Evolutionary conservation across 2,113 vertebrate species (phyloP).

Genomic region (Oplegnathus fasciatus): DNA sequence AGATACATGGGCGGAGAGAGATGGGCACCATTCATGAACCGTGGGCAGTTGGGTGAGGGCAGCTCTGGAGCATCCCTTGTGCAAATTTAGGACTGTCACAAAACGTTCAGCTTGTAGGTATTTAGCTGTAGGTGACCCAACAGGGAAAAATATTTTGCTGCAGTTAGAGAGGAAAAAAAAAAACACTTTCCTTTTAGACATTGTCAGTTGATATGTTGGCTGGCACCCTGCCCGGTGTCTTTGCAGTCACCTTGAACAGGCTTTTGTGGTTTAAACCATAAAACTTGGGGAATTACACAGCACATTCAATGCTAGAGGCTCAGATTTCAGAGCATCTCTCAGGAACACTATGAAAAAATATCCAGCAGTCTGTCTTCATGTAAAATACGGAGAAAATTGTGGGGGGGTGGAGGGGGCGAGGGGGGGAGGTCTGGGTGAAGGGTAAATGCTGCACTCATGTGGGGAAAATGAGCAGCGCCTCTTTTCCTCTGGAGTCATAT

Average conservation of each 20-base stretch:
- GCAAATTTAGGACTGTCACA: slow-evolving; percentile 51
- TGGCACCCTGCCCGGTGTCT: slow-evolving; percentile 69
- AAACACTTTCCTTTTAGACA: slow-evolving; percentile 58
- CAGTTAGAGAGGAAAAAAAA: slow-evolving; percentile 26
- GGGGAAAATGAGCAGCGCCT: slow-evolving; percentile 74
- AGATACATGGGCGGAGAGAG: slow-evolving; percentile 78
- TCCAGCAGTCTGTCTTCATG: slow-evolving; percentile 61
- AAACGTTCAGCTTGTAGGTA: slow-evolving; percentile 41
- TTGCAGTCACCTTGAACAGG: slow-evolving; percentile 79
- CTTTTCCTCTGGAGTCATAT: slow-evolving; percentile 62
- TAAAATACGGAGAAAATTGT: slow-evolving; percentile 42
- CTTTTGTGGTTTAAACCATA: slow-evolving; percentile 73
- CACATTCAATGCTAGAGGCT: slow-evolving; percentile 71
- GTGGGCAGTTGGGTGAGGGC: slow-evolving; percentile 57
- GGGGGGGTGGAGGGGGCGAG: neutral
- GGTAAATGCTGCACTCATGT: slow-evolving; percentile 83
- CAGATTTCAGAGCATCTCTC: slow-evolving; percentile 69
- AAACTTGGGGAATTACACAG: slow-evolving; percentile 75
- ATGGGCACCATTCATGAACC: slow-evolving; percentile 54
- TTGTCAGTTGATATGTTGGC: slow-evolving; percentile 67
- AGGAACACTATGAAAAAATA: slow-evolving; percentile 66
- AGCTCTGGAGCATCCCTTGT: slow-evolving; percentile 48
- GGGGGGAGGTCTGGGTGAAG: slow-evolving; percentile 68
- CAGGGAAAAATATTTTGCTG: slow-evolving; percentile 52
- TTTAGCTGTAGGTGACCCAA: slow-evolving; percentile 64